A percentile compares a stretch with the other conserved stretches of the same genome.
phyloP scores from a whole-genome alignment of 2,113 vertebrate genomes.

The Bos indicus region DNA sequence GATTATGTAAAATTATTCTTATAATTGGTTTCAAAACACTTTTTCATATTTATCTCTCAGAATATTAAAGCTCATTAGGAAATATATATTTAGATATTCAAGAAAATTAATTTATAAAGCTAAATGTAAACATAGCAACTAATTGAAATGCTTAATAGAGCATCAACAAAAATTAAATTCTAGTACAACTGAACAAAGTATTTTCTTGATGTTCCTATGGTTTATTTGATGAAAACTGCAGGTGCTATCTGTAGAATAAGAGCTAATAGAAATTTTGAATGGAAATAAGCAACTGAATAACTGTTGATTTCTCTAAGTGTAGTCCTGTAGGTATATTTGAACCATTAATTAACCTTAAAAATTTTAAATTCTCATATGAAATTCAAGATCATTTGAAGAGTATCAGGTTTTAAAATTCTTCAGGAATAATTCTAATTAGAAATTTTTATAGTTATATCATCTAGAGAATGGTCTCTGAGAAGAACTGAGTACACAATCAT shows the following conservation, averaged over 20 bases:
- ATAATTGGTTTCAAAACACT: conserved; percentile 48
- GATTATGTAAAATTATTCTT: conserved; percentile 36
- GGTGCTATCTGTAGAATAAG: neutral
- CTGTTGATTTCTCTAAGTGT: neutral
- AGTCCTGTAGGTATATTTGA: neutral
- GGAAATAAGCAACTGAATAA: neutral
- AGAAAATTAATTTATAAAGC: conserved; percentile 57
- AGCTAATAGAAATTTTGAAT: neutral
- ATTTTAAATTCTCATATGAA: neutral
- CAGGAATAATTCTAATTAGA: neutral
- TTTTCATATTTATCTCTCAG: conserved; percentile 31
- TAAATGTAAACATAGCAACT: conserved; percentile 54
- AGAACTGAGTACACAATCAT: conserved; percentile 33
- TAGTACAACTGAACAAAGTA: conserved; percentile 38
- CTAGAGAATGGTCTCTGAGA: neutral
- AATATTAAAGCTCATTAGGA: conserved; percentile 53
- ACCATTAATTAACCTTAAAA: neutral
- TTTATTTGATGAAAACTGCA: conserved; percentile 48
- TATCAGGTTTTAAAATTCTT: neutral
- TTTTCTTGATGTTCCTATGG: conserved; percentile 42
- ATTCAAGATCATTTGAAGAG: neutral
- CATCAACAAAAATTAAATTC: conserved; percentile 51
- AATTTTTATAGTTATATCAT: conserved; percentile 37
- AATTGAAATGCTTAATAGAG: conserved; percentile 52
- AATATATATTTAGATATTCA: conserved; percentile 52